Base-by-base conservation (phyloP, 2,113 vertebrate genomes). In the Siphamia tubifer region DNA sequence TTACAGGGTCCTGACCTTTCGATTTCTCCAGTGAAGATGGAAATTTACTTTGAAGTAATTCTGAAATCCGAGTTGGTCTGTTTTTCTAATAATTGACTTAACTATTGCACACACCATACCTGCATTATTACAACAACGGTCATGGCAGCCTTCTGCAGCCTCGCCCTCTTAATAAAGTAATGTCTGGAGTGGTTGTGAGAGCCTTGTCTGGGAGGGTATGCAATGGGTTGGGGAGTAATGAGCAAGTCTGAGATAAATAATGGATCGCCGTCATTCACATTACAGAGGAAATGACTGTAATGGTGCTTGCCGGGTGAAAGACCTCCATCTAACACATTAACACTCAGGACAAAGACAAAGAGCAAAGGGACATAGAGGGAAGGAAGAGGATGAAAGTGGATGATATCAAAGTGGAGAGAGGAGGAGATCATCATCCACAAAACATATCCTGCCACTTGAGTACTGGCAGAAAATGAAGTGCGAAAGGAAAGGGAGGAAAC, bases 231-330 rank as follows among this genome's bases (percentile, higher is more conserved):
- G 74, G 76, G 71, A 79, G 79, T 85, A 90, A 91, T 87, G 86
- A 91, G 83, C 68, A 85, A 84, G 83, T 88, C 85, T 86, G 82
- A 88, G 86, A 91, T 91, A 91, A 92, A 92, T 92, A 93, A 92
- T 92, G 89, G 88, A 91, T 89, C 45, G 68, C 87, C 84, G 85
- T 87, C 86, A 89, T 90, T 90, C 87, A 90, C 85, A 91, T 91
- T 91, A 90, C 58, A 80, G 85, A 92, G 92, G 92, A 93, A 91
- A 92, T 92, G 84, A 92, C 87, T 88, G 78, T 92, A 93, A 92
- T 92, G 86, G 86, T 79, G 79, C 84, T 78, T 72, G 80, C 76
- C 53, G 84, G 84, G 83, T 84, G 88, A 90, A 81, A 91, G 87
- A 90, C 79, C 85, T 89, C 89, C 85, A 88, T 91, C 89, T 65